These are phyloP conservation scores for Blomia tropicalis DNA, from an alignment of 2,888 invertebrate genomes.

Conservation along the genomic window DNA sequence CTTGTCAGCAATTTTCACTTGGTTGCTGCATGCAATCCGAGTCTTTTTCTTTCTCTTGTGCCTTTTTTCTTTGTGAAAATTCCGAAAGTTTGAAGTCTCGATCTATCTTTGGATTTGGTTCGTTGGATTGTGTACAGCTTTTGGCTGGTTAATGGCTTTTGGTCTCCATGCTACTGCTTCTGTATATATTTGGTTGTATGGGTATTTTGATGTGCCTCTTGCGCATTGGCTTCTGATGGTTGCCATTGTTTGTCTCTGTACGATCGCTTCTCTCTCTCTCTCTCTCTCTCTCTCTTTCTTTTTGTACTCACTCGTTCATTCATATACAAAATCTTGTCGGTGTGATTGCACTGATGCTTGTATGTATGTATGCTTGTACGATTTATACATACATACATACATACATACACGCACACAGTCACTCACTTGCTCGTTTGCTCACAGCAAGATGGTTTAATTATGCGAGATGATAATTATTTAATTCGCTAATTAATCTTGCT, in stretches of 20 bases:
- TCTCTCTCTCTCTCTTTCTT: too few relatives aligned
- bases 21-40: too few relatives aligned
- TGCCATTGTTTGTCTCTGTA: too few relatives aligned
- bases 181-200: neutral
- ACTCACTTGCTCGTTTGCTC: too few relatives aligned
- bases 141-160: neutral
- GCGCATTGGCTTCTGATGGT: neutral
- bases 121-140: neutral
- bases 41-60: neutral
- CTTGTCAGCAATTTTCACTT: neutral
- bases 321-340: too few relatives aligned
- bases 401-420: too few relatives aligned
- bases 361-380: too few relatives aligned
- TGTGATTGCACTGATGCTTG: neutral
- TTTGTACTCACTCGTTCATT: too few relatives aligned
- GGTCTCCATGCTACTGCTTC: too few relatives aligned
- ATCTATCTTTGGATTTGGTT: neutral
- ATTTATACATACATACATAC: too few relatives aligned
- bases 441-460: too few relatives aligned
- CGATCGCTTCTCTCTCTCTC: too few relatives aligned
- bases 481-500: neutral
- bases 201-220: neutral
- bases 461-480: neutral
- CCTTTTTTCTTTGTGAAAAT: neutral
- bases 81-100: neutral